Evolutionary conservation across 2,113 vertebrate species (phyloP).

Genomic region (Cyphomyrus discorhynchus): DNA sequence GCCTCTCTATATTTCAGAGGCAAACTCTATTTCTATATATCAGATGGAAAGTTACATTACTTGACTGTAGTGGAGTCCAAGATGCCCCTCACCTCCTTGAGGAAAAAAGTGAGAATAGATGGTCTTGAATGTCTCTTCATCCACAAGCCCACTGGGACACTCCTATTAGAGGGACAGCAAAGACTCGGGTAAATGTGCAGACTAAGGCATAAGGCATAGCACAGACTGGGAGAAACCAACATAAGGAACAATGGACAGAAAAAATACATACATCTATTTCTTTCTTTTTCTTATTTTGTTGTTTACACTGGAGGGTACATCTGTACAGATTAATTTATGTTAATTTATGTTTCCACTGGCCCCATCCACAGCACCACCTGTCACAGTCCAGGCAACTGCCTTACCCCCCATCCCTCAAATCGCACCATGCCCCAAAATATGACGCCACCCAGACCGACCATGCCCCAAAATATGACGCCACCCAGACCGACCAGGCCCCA

Average conservation of each 20-base stretch:
- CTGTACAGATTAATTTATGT: not conserved
- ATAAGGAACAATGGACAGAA: not conserved
- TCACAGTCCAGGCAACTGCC: not conserved
- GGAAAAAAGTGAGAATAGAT: slow-evolving; percentile 82
- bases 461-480: not conserved
- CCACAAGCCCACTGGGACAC: slow-evolving; percentile 74
- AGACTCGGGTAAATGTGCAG: not conserved
- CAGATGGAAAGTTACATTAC: not conserved
- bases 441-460: not conserved
- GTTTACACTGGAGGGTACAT: not conserved
- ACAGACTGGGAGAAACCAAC: not conserved
- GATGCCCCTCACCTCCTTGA: slow-evolving; percentile 68
- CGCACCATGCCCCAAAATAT: not conserved
- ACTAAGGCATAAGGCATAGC: not conserved
- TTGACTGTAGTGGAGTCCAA: not conserved
- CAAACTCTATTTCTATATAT: not conserved
- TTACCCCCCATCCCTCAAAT: not conserved
- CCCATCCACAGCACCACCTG: not conserved
- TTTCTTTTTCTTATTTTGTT: not conserved
- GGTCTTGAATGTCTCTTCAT: slow-evolving; percentile 77
- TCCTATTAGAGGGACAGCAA: slow-evolving; percentile 56
- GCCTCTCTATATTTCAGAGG: not conserved
- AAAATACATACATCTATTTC: not conserved
- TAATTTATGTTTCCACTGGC: not conserved
- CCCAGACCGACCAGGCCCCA: no score